Conservation (phyloP, 2,797 vertebrate species). For the Pangasius djambal region DNA sequence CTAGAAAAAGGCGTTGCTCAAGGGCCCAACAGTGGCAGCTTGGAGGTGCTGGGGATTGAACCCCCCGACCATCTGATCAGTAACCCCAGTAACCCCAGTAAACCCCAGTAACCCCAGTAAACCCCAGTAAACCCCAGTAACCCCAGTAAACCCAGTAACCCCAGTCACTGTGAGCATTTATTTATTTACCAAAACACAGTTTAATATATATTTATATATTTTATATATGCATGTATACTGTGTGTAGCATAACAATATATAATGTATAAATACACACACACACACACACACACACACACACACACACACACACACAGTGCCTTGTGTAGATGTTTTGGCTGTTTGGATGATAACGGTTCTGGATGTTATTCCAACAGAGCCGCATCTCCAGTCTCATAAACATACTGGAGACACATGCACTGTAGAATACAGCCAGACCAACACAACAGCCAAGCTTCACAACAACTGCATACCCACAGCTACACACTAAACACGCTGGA, state of each 20-base stretch:
- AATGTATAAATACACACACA: background rate
- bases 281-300: background rate
- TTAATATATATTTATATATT: too few relatives aligned
- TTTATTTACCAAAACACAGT: background rate
- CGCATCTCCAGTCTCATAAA: conserved; percentile 90
- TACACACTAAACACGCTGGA: background rate
- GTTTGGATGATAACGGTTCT: conserved; percentile 66
- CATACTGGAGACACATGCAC: conserved; percentile 99
- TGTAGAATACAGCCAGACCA: conserved; percentile 85
- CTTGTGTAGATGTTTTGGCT: background rate
- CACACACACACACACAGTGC: background rate
- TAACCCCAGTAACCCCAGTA: too few relatives aligned
- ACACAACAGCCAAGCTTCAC: conserved; percentile 4
- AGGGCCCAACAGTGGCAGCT: too few relatives aligned
- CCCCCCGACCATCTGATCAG: too few relatives aligned
- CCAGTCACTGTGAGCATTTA: background rate
- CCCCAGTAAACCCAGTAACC: too few relatives aligned
- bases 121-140: too few relatives aligned
- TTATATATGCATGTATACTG: too few relatives aligned
- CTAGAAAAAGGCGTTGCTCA: background rate
- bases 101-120: too few relatives aligned
- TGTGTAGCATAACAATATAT: too few relatives aligned
- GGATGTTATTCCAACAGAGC: conserved; percentile 99
- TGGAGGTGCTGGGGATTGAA: too few relatives aligned
- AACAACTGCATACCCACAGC: background rate